These are phyloP conservation scores for Mycalesis mineus DNA, from an alignment of 2,888 invertebrate genomes.

Conservation along the genomic window DNA sequence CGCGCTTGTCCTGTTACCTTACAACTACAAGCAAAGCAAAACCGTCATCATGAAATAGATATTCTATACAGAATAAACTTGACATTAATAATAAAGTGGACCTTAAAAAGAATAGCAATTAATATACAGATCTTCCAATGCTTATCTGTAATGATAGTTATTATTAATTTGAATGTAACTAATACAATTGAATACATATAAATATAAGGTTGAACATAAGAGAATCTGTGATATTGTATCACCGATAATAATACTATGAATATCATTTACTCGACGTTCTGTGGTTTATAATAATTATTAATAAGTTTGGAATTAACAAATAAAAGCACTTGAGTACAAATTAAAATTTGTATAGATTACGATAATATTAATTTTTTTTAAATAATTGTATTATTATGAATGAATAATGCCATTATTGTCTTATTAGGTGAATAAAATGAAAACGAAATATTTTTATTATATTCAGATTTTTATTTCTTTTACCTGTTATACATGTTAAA, in stretches of 20 bases:
- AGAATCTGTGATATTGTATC: slow-evolving; percentile 36
- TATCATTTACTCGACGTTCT: slow-evolving; percentile 13
- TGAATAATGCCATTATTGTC: slow-evolving; percentile 41
- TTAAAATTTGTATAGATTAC: slow-evolving; percentile 28
- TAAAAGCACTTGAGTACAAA: slow-evolving; percentile 70
- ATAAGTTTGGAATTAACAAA: slow-evolving; percentile 32
- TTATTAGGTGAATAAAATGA: slow-evolving; percentile 56
- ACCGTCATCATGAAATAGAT: too few relatives aligned
- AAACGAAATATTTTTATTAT: slow-evolving; percentile 70
- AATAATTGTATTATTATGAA: slow-evolving; percentile 34
- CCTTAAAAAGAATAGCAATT: too few relatives aligned
- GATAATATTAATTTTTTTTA: slow-evolving; percentile 32
- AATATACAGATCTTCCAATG: neutral
- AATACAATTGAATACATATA: neutral
- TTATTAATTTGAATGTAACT: slow-evolving; percentile 13
- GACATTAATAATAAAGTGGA: too few relatives aligned
- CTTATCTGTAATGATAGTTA: neutral
- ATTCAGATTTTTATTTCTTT: slow-evolving; percentile 48
- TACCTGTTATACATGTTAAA: slow-evolving; percentile 14
- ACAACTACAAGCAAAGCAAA: too few relatives aligned
- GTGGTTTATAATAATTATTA: slow-evolving; percentile 15
- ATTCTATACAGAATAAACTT: too few relatives aligned
- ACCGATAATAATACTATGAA: slow-evolving; percentile 26
- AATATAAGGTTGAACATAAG: slow-evolving; percentile 27
- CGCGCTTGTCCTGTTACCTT: too few relatives aligned